These are phyloP conservation scores for Calameuta idolon DNA, from an alignment of 2,888 invertebrate genomes.

Conservation along the genomic window DNA sequence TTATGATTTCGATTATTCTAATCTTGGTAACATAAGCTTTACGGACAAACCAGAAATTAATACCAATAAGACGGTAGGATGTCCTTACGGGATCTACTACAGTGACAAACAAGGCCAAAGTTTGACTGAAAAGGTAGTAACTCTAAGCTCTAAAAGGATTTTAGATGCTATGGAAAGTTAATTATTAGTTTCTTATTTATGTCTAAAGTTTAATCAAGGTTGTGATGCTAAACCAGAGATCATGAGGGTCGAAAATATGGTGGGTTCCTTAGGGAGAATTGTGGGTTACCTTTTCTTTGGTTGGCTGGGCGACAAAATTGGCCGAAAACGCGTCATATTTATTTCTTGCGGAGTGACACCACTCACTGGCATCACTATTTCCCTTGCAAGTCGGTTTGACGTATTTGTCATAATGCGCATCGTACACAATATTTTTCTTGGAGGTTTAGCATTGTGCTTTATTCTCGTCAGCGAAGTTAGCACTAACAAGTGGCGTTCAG, in stretches of 20 bases:
- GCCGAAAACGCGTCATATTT: conserved; percentile 34
- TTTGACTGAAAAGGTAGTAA: conserved; percentile 33
- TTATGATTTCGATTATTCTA: conserved; percentile 31
- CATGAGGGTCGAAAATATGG: background rate
- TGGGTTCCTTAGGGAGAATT: conserved; percentile 31
- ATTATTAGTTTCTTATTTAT: no score
- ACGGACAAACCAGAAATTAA: conserved; percentile 25
- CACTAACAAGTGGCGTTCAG: conserved; percentile 33
- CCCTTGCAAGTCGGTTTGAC: conserved; percentile 22
- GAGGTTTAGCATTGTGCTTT: conserved; percentile 33
- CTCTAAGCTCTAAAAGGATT: background rate
- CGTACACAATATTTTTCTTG: conserved; percentile 36
- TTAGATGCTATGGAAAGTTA: no score
- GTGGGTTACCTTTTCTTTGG: conserved; percentile 34
- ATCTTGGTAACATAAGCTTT: conserved; percentile 22
- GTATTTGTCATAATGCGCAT: conserved; percentile 29
- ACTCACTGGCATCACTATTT: conserved; percentile 31
- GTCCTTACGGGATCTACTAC: conserved; percentile 34
- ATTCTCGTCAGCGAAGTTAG: conserved; percentile 37
- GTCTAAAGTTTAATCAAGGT: conserved; percentile 29
- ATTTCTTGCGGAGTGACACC: conserved; percentile 36
- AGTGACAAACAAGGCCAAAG: conserved; percentile 25
- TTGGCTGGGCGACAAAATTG: conserved; percentile 32
- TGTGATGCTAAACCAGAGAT: conserved; percentile 20
- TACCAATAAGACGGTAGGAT: conserved; percentile 25